Evolutionary conservation across 2,113 vertebrate species (phyloP).

Genomic region (Poeciliopsis turrubarensis): DNA sequence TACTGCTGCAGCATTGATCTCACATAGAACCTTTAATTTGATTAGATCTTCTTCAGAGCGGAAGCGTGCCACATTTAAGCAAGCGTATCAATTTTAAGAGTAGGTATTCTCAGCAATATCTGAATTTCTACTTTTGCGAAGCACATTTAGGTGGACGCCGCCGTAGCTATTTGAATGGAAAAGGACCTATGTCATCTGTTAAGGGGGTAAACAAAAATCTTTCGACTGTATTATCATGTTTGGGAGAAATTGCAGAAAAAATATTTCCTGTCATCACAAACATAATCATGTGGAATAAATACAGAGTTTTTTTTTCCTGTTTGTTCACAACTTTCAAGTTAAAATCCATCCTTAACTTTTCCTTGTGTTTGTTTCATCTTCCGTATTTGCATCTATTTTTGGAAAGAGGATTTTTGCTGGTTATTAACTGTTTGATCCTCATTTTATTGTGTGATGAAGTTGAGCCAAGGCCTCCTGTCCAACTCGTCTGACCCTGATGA

Average conservation of each 20-base stretch:
- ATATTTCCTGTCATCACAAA: no score
- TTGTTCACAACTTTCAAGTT: background rate
- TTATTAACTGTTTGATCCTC: conserved; percentile 41
- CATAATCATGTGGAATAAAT: no score
- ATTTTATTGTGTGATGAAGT: conserved; percentile 35
- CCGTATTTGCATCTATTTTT: conserved; percentile 20
- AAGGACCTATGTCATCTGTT: no score
- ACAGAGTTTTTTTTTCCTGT: background rate
- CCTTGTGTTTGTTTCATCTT: conserved; percentile 3
- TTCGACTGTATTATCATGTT: background rate
- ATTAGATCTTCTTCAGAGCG: no score
- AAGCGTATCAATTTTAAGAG: no score
- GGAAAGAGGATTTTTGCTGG: conserved; percentile 28
- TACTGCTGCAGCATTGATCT: no score
- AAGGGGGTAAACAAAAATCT: background rate
- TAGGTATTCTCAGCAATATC: no score
- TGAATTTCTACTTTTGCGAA: no score
- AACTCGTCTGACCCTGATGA: conserved; percentile 14
- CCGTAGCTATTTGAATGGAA: no score
- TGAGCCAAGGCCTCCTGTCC: conserved; percentile 29
- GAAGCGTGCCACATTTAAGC: no score
- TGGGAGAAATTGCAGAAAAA: background rate
- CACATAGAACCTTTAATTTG: no score
- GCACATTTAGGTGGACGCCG: no score
- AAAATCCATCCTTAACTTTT: background rate